Base-by-base conservation (phyloP, 2,113 vertebrate genomes). In the Periophthalmodon schlosseri region DNA sequence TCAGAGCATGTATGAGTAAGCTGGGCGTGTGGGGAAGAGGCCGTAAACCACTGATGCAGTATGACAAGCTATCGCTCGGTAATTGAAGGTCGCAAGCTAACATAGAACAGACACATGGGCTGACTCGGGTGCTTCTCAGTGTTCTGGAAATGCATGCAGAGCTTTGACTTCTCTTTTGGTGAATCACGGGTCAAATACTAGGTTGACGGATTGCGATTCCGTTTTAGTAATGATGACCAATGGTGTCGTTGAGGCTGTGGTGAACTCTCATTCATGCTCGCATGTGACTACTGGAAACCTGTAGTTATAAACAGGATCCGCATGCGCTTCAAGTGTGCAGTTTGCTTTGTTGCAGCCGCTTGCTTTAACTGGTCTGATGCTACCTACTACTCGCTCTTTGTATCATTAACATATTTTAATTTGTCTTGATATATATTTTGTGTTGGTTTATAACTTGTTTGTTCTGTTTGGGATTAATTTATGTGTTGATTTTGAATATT, bases 251-350 rank as follows among this genome's bases (percentile, higher is more conserved):
- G 11, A 76, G 68, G 74, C 82, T 75, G 57, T 39, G 68, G 73
- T 61, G 52, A 77, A 70, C 61, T 76, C 21, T 21, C 76, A 50
- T 50, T 49, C 39, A 49, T 28, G 76, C 72, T 76, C 61, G 73
- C 81, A 79, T 78, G 79, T 33, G 69, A 66, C 15, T 74, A 72
- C 60, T 75, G 76, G 46, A 57, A 77, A 78, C 28, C 13, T 56
- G 20, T 5, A 33, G 39, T 74, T 24, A 24, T 44, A 76, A 67
- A 85, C 63, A 63, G 57, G 77, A 84, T 63, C 72, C 86, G 95
- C 96, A 95, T 94, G 95, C 82, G 93, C 93, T 91, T 91, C 85
- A 84, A 74, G 63, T 85, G 83, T 74, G 79, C 57, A 5, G 73
- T 82, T 90, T 86, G 91, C 89, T 89, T 87, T 63, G 73, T 90